Conservation (phyloP, 2,888 invertebrate species). For the Diloba caeruleocephala region DNA sequence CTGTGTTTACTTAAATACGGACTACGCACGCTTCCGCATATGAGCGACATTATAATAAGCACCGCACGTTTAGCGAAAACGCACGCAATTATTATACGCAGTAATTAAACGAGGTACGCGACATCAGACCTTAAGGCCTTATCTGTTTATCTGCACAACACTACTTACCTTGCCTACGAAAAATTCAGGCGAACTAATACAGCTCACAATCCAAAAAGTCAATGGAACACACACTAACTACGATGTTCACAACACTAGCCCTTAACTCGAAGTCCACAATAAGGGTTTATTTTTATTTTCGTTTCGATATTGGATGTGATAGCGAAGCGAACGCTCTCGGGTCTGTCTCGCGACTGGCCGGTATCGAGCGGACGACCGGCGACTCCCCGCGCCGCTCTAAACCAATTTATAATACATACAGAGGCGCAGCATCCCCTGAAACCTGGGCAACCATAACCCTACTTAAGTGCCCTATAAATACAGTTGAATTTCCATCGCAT, state of each 20-base stretch:
- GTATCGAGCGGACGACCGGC: slow-evolving; percentile 82
- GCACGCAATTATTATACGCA: slow-evolving; percentile 50
- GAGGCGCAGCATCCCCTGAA: slow-evolving; percentile 86
- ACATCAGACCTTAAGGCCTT: slow-evolving; percentile 26
- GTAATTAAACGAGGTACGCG: slow-evolving; percentile 42
- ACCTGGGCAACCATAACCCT: slow-evolving; percentile 52
- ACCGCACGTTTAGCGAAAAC: slow-evolving; percentile 27
- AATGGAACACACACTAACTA: slow-evolving; percentile 43
- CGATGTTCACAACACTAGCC: slow-evolving; percentile 48
- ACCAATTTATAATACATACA: slow-evolving; percentile 89
- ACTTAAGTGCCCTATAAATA: slow-evolving; percentile 56
- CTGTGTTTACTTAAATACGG: slow-evolving; percentile 10
- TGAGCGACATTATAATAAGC: slow-evolving; percentile 15
- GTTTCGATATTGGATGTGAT: slow-evolving; percentile 46
- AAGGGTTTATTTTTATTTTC: slow-evolving; percentile 65
- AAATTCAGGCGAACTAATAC: slow-evolving; percentile 34
- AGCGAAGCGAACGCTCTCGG: slow-evolving; percentile 66
- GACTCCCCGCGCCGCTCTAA: slow-evolving; percentile 85
- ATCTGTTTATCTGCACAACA: slow-evolving; percentile 35
- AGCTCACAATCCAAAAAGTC: slow-evolving; percentile 51
- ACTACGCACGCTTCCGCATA: slow-evolving; percentile 8
- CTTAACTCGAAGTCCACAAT: slow-evolving; percentile 34
- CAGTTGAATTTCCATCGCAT: slow-evolving; percentile 52
- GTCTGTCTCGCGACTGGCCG: slow-evolving; percentile 78
- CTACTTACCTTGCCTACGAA: slow-evolving; percentile 38